Conservation (phyloP, 2,888 invertebrate genomes). For the Aspidiotus rigidus region DNA sequence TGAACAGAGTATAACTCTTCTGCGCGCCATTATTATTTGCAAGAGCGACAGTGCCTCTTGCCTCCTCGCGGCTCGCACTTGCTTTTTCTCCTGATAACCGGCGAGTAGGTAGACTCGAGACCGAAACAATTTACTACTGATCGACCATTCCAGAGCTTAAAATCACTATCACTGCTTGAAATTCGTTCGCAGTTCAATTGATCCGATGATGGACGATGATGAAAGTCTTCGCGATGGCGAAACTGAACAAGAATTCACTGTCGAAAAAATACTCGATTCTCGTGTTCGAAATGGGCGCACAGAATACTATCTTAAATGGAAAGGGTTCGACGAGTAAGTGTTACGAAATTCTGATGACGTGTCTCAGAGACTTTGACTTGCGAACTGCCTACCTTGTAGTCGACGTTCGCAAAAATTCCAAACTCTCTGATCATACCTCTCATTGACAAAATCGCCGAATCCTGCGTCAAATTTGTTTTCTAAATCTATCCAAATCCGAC, state of each 20-base stretch:
- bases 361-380: neutral
- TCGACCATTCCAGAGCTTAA: neutral
- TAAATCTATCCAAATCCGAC: too few relatives aligned
- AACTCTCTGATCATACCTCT: too few relatives aligned
- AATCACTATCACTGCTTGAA: too few relatives aligned
- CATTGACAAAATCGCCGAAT: too few relatives aligned
- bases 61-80: too few relatives aligned
- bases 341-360: neutral
- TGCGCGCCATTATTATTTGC: too few relatives aligned
- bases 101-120: too few relatives aligned
- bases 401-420: neutral
- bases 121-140: neutral
- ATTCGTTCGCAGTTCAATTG: too few relatives aligned
- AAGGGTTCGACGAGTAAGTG: slow-evolving; percentile 59
- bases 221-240: slow-evolving; percentile 10
- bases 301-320: slow-evolving; percentile 67
- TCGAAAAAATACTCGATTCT: slow-evolving; percentile 83
- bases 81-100: too few relatives aligned
- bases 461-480: too few relatives aligned
- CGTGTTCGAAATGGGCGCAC: slow-evolving; percentile 64
- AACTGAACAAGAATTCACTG: slow-evolving; percentile 66
- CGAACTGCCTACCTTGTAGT: neutral
- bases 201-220: neutral
- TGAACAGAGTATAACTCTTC: too few relatives aligned
- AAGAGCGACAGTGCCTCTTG: too few relatives aligned